phyloP scores from a whole-genome alignment of 92 coral and sea anemone genomes.

The Heliopora coerulea region DNA sequence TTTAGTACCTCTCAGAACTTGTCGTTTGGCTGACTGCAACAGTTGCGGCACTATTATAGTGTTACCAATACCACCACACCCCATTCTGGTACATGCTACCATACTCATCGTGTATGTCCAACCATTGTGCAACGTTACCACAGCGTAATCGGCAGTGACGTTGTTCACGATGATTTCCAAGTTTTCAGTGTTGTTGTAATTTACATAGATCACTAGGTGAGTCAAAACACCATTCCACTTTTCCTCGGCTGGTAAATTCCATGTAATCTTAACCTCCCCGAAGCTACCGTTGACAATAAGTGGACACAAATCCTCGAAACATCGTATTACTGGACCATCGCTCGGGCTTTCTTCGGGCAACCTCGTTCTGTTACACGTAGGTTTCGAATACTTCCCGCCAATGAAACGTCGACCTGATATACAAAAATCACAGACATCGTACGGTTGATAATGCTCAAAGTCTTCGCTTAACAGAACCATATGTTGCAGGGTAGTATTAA shows the following conservation, averaged over 20 bases:
- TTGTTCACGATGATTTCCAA: background rate
- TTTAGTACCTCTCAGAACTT: background rate
- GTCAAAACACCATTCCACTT: background rate
- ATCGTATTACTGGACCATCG: background rate
- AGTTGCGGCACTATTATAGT: background rate
- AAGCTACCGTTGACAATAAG: background rate
- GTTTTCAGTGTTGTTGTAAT: background rate
- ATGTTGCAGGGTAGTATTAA: background rate
- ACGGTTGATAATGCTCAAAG: background rate
- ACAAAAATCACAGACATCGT: background rate
- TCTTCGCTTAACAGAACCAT: background rate
- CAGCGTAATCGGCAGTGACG: background rate
- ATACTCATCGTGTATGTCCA: background rate
- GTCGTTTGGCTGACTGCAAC: background rate
- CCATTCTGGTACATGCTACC: conserved; percentile 1
- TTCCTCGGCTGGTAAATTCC: background rate
- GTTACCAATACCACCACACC: conserved; percentile 3
- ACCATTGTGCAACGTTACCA: background rate
- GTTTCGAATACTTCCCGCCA: background rate
- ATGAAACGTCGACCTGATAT: background rate
- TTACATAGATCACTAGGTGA: background rate
- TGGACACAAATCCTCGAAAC: background rate
- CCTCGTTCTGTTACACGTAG: background rate
- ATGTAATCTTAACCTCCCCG: background rate
- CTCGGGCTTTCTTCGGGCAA: background rate